Evolutionary conservation across 2,888 invertebrate species (phyloP), one percentile per base, ranked within the genome.

Genomic region (Cheilosia vulpina): DNA sequence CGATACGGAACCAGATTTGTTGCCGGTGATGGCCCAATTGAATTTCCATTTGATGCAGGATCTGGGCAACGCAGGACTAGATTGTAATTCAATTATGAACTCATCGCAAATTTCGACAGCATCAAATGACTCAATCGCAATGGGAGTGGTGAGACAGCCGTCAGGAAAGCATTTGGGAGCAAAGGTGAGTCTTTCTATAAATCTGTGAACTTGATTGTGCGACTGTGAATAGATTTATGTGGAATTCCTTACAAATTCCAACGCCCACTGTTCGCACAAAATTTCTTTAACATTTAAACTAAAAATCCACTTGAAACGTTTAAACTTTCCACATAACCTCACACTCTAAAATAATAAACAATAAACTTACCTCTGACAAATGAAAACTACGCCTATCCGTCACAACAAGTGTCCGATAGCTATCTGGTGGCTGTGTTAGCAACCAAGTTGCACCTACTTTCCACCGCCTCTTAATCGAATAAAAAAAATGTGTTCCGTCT

Each of bases 41-140:
- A 91, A 90, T 87, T 91, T 91, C 68, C 91, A 91, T 88, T 85
- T 91, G 76, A 85, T 91, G 87, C 89, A 90, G 68, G 88, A 89
- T 21, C 79, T 80, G 15, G 87, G 87, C 66, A 88, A 75, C 76
- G 88, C 88, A 50, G 88, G 88, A 83, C 88, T 88, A 73, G 92
- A 92, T 82, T 89, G 89, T 88, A 91, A 90, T 87, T 90, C 91
- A 84, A 90, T 92, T 87, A 92, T 92, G 92, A 92, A 92, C 81
- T 89, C 92, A 89, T 92, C 92, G 89, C 92, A 92, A 90, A 92
- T 92, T 88, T 92, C 92, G 53, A 90, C 90, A 83, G 90, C 90
- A 66, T 92, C 92, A 38, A 91, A 90, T 87, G 92, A 92, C 76
- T 90, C 90, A 19, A 88, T 89, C 65, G 89, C 89, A 65, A 57